These are phyloP conservation scores for Lampris incognitus DNA, from an alignment of 2,113 vertebrate species.

Conservation along the genomic window DNA sequence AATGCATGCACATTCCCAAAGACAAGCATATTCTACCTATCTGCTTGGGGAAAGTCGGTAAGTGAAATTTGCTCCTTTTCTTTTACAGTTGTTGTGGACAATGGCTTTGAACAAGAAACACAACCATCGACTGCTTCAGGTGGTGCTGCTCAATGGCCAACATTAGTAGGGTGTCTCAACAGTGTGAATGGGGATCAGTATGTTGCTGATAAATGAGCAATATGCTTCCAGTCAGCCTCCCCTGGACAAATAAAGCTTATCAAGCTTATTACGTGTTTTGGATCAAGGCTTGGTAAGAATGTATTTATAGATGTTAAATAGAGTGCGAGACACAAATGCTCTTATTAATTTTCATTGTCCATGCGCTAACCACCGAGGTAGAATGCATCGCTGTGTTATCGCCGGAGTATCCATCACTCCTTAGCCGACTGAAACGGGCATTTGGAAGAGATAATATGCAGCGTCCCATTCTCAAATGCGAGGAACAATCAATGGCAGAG, in stretches of 20 bases:
- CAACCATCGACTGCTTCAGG: no score
- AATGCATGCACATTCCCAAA: no score
- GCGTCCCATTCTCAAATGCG: slow-evolving; percentile 71
- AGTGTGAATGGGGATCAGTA: no score
- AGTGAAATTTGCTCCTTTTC: no score
- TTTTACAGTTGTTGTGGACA: no score
- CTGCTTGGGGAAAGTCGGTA: no score
- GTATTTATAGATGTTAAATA: slow-evolving; percentile 30
- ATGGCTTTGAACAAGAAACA: slow-evolving; percentile 1
- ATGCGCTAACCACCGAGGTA: background rate
- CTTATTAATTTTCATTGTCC: slow-evolving; percentile 22
- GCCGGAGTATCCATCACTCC: slow-evolving; percentile 65
- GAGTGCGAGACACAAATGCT: slow-evolving; percentile 4
- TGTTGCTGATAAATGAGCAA: no score
- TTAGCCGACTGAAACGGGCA: slow-evolving; percentile 69
- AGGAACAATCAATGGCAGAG: slow-evolving; percentile 75
- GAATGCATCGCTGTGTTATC: slow-evolving; percentile 53
- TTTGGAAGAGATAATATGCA: slow-evolving; percentile 66
- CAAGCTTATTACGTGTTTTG: slow-evolving; percentile 6
- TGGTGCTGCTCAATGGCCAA: background rate
- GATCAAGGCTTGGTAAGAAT: slow-evolving; percentile 1
- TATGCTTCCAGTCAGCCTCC: no score
- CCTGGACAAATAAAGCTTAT: background rate
- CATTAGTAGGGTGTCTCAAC: background rate
- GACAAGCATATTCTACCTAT: no score